Percentiles rank a stretch among this genome's conserved stretches.
Evolutionary conservation across 2,113 vertebrate species (phyloP).

Genomic region (Eleginops maclovinus): DNA sequence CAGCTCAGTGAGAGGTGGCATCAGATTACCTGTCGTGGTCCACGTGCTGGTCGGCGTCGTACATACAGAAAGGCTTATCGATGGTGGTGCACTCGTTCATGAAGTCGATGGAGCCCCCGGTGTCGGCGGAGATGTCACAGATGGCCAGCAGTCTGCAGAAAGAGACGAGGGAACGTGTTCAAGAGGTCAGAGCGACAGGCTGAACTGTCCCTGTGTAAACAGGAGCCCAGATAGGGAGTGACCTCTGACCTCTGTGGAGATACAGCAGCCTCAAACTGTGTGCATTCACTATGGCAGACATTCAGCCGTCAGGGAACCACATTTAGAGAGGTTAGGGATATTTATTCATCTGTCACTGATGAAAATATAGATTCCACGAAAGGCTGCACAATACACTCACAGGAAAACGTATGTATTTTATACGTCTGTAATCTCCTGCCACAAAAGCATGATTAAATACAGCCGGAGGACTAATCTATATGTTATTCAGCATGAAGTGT

Average conservation of each 20-base stretch:
- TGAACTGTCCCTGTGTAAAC: constrained; percentile 11
- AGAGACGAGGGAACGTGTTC: neutral
- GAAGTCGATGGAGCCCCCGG: constrained; percentile 96
- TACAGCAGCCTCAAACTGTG: neutral
- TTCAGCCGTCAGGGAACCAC: neutral
- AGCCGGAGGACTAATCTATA: too few species aligned
- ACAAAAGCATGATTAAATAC: too few species aligned
- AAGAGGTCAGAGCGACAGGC: constrained; percentile 4
- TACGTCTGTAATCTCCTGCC: too few species aligned
- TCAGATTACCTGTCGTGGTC: constrained; percentile 91
- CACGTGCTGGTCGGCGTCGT: constrained; percentile 95
- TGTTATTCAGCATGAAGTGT: too few species aligned
- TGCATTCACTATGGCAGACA: neutral
- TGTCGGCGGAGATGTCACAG: constrained; percentile 97
- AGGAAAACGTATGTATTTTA: too few species aligned
- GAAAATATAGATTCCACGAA: neutral
- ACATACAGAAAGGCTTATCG: constrained; percentile 96
- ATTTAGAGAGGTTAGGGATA: neutral
- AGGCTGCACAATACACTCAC: too few species aligned
- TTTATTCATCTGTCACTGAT: neutral
- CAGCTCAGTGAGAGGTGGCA: too few species aligned
- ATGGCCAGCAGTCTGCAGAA: constrained; percentile 91
- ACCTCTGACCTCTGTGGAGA: constrained; percentile 32
- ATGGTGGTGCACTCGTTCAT: constrained; percentile 98
- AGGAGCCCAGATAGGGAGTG: constrained; percentile 16